Base-by-base conservation (phyloP, 2,113 vertebrate species). In the Cathartes aura region DNA sequence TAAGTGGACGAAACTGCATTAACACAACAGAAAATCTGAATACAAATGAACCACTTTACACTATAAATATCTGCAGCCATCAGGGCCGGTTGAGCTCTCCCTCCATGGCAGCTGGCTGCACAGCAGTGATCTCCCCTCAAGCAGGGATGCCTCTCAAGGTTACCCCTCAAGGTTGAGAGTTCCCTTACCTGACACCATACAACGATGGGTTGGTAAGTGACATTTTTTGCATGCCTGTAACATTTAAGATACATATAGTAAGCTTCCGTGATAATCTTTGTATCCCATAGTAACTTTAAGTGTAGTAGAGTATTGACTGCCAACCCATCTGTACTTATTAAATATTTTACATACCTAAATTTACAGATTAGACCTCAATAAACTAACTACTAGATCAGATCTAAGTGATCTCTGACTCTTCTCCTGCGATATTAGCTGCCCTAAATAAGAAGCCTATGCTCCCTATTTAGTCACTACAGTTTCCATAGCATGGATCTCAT, bases 191-290 rank as follows among this genome's bases (percentile, higher is more conserved):
- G 11, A 76, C 53, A 40, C 4, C 23, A 88, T 18, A 43, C 2
- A 68, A 29, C 2, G 2, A 0, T 22, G 12, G 1, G 4, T 24
- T 63, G 26, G 7, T n/a, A 68, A 78, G 16, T 58, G n/a, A 72
- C 1, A 34, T 48, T 72, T 62, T 63, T 23, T 50, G 20, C 17
- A 52, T 42, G 6, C 11, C 22, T 1, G 4, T 48, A 20, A 36
- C 19, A 30, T 52, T 56, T 38, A 66, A 55, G 53, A 21, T 40
- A 12, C 1, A 1, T 21, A 55, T 19, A 64, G n/a, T 13, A 74
- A 79, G 4, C 4, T 90, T 45, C 10, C 0, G 4, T 0, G 0
- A 9, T 15, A 45, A 29, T 52, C 40, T 34, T 64, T 48, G 12
- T 42, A 45, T 42, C 7, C 6, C 11, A 67, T 40, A 30, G 11